Conservation (phyloP, 2,113 vertebrate species). For the Neogobius melanostomus region DNA sequence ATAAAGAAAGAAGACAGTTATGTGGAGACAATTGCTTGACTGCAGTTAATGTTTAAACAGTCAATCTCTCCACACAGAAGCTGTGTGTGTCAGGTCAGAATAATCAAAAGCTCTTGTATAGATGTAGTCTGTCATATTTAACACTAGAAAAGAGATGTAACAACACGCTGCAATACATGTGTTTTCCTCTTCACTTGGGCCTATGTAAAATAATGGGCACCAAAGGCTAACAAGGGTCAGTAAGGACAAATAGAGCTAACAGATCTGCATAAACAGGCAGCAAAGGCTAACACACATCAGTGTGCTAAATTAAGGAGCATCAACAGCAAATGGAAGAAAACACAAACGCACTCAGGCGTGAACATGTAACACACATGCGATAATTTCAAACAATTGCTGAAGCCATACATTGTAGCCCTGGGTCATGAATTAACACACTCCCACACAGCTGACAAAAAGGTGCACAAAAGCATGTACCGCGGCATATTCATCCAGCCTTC, state of each 20-base stretch:
- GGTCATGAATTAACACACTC: constrained; percentile 74
- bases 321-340: constrained; percentile 19
- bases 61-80: not conserved
- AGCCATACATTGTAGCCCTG: constrained; percentile 56
- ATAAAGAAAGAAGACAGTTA: not conserved
- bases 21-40: not conserved
- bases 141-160: constrained; percentile 23
- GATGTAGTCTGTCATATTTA: constrained; percentile 39
- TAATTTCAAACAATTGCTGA: constrained; percentile 48
- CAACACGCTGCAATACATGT: constrained; percentile 34
- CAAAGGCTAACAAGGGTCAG: constrained; percentile 62
- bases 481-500: constrained; percentile 52
- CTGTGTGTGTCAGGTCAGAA: constrained; percentile 15
- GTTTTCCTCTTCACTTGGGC: constrained; percentile 55
- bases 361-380: constrained; percentile 43
- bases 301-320: constrained; percentile 55
- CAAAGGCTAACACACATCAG: constrained; percentile 28
- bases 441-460: constrained; percentile 67
- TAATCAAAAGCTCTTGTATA: constrained; percentile 35
- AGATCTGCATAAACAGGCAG: constrained; percentile 47
- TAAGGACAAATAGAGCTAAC: constrained; percentile 41
- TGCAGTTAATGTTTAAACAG: not conserved
- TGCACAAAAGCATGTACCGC: constrained; percentile 57
- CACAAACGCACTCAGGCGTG: constrained; percentile 31
- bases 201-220: constrained; percentile 42